These are phyloP conservation scores for Pherbina coryleti DNA, from an alignment of 2,888 invertebrate species.

Conservation along the genomic window DNA sequence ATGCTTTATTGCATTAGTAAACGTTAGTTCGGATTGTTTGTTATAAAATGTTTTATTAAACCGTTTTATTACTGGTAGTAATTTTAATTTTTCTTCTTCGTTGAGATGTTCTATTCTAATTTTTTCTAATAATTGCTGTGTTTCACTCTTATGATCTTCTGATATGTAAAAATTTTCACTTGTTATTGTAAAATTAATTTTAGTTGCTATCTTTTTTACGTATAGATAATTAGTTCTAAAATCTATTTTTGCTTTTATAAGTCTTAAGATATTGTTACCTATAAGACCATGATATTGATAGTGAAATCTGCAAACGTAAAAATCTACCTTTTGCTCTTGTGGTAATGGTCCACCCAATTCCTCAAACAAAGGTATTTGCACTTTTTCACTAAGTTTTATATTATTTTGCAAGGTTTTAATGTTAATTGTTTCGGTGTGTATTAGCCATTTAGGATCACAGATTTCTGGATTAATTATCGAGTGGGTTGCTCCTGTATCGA, in stretches of 20 bases:
- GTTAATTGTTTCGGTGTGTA: not conserved
- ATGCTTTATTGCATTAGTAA: too few relatives aligned
- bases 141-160: not conserved
- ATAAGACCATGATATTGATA: constrained; percentile 40
- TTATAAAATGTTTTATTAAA: constrained; percentile 16
- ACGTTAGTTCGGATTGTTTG: not conserved
- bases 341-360: constrained; percentile 32
- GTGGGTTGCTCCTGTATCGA: constrained; percentile 38
- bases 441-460: constrained; percentile 36
- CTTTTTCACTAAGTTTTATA: constrained; percentile 19
- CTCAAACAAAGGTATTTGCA: too few relatives aligned
- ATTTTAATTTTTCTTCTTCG: not conserved
- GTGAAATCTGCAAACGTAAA: constrained; percentile 40
- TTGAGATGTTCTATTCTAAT: constrained; percentile 35
- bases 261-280: constrained; percentile 39
- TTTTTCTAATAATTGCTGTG: constrained; percentile 1
- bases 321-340: constrained; percentile 23
- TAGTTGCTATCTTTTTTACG: too few relatives aligned
- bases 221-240: constrained; percentile 21
- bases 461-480: constrained; percentile 39
- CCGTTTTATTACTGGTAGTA: not conserved
- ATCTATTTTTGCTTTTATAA: constrained; percentile 30
- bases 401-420: constrained; percentile 38
- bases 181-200: not conserved
- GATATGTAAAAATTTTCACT: too few relatives aligned